Conservation (phyloP, 1,140 invertebrate species). For the Fopius arisanus region DNA sequence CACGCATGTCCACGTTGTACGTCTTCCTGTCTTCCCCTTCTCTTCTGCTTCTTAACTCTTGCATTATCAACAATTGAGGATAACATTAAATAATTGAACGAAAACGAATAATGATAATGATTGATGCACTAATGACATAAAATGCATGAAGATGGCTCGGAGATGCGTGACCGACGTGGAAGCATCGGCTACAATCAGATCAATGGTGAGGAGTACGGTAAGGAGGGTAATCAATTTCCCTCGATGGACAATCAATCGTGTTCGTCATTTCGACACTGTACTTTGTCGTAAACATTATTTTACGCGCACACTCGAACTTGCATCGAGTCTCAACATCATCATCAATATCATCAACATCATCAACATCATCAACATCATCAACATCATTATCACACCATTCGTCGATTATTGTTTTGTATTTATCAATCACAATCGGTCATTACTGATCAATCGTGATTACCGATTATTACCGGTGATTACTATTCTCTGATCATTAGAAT, state of each 20-base stretch:
- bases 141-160: neutral
- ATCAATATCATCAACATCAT: slow-evolving; percentile 1
- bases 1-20: slow-evolving; percentile 34
- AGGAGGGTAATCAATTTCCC: slow-evolving; percentile 39
- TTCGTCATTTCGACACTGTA: slow-evolving; percentile 44
- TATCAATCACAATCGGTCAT: too few relatives aligned
- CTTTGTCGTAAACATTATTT: slow-evolving; percentile 46
- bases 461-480: too few relatives aligned
- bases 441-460: too few relatives aligned
- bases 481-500: too few relatives aligned
- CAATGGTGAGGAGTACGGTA: slow-evolving; percentile 54
- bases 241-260: slow-evolving; percentile 40
- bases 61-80: neutral
- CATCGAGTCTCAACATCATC: slow-evolving; percentile 15
- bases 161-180: slow-evolving; percentile 6
- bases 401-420: too few relatives aligned
- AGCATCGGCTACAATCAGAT: slow-evolving; percentile 9
- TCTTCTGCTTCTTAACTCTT: slow-evolving; percentile 12
- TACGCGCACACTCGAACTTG: slow-evolving; percentile 9
- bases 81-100: neutral
- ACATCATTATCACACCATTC: too few relatives aligned
- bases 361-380: neutral
- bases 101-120: neutral
- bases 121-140: neutral
- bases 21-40: slow-evolving; percentile 18